phyloP scores from a whole-genome alignment of 1,140 invertebrate genomes.

The Steinernema khuongi region DNA sequence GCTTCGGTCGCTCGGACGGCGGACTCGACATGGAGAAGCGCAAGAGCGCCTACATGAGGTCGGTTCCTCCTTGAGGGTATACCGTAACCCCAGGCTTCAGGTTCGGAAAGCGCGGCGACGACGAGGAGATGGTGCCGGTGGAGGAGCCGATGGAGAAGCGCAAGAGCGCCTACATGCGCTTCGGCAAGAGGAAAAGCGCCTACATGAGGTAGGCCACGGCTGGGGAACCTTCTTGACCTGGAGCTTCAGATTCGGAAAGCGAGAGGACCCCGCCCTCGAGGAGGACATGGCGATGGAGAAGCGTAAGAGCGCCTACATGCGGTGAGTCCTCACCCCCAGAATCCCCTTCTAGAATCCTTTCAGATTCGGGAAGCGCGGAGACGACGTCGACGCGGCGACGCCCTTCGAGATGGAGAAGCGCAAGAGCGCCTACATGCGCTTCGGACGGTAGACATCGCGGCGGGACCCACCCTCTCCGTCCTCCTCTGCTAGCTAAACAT shows the following conservation, averaged over 20 bases:
- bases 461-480: background rate
- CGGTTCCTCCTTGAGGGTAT: background rate
- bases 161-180: slow-evolving; percentile 38
- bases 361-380: slow-evolving; percentile 27
- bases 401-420: slow-evolving; percentile 27
- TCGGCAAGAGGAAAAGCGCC: slow-evolving; percentile 38
- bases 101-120: slow-evolving; percentile 29
- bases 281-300: slow-evolving; percentile 18
- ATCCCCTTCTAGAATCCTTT: slow-evolving; percentile 10
- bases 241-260: slow-evolving; percentile 28
- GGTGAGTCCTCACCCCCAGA: background rate
- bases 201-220: slow-evolving; percentile 35
- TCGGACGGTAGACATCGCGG: slow-evolving; percentile 22
- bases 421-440: slow-evolving; percentile 33
- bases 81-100: slow-evolving; percentile 1
- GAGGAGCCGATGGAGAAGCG: slow-evolving; percentile 39
- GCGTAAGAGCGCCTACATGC: slow-evolving; percentile 31
- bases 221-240: background rate
- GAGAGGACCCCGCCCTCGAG: slow-evolving; percentile 13
- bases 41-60: slow-evolving; percentile 37
- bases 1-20: slow-evolving; percentile 37
- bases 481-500: background rate
- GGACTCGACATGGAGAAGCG: slow-evolving; percentile 35
- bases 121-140: slow-evolving; percentile 16
- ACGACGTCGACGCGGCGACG: slow-evolving; percentile 19